Evolutionary conservation across 2,113 vertebrate genomes (phyloP).

Genomic region (Tragelaphus scriptus): DNA sequence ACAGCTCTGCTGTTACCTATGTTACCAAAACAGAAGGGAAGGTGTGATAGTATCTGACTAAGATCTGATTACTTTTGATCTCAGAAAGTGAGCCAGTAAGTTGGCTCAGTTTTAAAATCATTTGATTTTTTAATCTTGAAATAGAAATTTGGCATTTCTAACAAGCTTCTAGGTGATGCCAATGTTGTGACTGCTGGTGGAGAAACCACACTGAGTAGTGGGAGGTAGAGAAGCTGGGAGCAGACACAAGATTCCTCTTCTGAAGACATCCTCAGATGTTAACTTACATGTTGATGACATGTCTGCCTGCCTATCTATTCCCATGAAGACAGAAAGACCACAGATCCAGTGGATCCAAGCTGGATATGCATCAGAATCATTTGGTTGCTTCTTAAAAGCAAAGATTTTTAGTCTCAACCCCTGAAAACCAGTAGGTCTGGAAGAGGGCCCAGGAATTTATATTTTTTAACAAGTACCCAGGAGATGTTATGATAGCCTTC

Average conservation of each 20-base stretch:
- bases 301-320: background rate
- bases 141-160: background rate
- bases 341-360: background rate
- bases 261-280: background rate
- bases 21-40: background rate
- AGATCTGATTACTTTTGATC: background rate
- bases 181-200: background rate
- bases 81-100: background rate
- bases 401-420: background rate
- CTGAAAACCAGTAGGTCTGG: background rate
- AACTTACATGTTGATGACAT: background rate
- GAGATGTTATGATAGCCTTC: background rate
- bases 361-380: background rate
- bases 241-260: background rate
- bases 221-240: background rate
- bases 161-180: background rate
- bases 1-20: background rate
- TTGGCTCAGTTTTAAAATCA: background rate
- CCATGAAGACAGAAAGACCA: background rate
- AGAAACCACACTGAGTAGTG: background rate
- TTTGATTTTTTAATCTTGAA: background rate
- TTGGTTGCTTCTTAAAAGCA: background rate
- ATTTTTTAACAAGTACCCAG: background rate
- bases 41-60: background rate
- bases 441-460: background rate